Base-by-base conservation (phyloP, 2,888 invertebrate genomes). In the Rotaria socialis region DNA sequence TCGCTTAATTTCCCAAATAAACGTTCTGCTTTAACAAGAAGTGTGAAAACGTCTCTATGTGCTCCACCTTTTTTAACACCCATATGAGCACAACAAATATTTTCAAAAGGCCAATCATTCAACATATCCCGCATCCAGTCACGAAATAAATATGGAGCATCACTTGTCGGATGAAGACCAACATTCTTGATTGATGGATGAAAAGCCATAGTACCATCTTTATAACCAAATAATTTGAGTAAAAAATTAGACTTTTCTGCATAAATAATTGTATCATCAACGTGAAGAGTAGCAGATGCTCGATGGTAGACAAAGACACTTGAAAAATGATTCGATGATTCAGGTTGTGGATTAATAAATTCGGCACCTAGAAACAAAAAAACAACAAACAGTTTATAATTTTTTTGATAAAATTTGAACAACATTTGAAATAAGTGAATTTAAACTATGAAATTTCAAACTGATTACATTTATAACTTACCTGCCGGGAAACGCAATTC, bases 31-130 rank as follows among this genome's bases (percentile, higher is more conserved):
- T 50, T 50, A 50, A 8, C 8, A 14, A 50, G 50, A 50, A 50
- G 50, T 50, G 50, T 14, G 14, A 50, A 11, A 58, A 58, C 58
- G n/a, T 58, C 58, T 22, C 14, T 19, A 58, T 58, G 58, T 58
- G 58, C 58, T 58, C 58, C 58, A n/a, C 58, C 58, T n/a, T 16
- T n/a, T n/a, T 58, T 58, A n/a, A 58, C 58, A 58, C 58, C 58
- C 24, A 58, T 58, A 58, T 58, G 58, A 19, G 58, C 58, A 7
- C 58, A 58, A n/a, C 58, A 58, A n/a, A 58, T n/a, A 58, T 58
- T 58, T 22, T 58, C 58, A 22, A 58, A 19, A 58, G 14, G 58
- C 58, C 58, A 58, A n/a, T 58, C 58, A 1, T n/a, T 7, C 22
- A 58, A 58, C 58, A 58, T 58, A 58, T 58, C 7, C 24, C 58